phyloP scores from a whole-genome alignment of 2,113 vertebrate species.

The Callocephalon fimbriatum region DNA sequence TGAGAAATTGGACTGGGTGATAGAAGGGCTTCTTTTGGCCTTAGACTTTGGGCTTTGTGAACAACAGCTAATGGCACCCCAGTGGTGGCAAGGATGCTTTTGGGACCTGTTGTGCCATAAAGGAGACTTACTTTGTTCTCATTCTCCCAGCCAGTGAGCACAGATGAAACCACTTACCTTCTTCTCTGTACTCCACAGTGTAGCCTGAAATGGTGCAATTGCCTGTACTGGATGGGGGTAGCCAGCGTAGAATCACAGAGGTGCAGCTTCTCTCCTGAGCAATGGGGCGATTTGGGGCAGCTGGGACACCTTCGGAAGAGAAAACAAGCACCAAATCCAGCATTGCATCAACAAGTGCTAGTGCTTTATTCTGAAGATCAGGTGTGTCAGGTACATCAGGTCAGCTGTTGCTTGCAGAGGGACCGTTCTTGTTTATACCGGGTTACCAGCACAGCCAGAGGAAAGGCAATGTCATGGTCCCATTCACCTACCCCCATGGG shows the following conservation, averaged over 20 bases:
- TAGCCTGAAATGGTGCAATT: constrained; percentile 95
- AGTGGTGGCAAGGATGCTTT: background rate
- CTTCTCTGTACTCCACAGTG: constrained; percentile 94
- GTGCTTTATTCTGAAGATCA: background rate
- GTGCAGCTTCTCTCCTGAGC: constrained; percentile 95
- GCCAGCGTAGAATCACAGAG: constrained; percentile 93
- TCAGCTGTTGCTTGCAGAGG: background rate
- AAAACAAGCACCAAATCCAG: background rate
- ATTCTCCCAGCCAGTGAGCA: background rate
- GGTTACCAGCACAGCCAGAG: background rate
- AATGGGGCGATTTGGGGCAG: constrained; percentile 90
- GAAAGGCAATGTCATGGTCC: background rate
- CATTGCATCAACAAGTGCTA: background rate
- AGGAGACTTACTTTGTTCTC: background rate
- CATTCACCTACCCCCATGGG: accelerated
- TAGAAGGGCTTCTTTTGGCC: background rate
- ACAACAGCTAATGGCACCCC: background rate
- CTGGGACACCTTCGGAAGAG: constrained; percentile 85
- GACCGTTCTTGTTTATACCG: background rate
- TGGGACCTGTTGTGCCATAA: background rate
- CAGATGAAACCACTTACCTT: constrained; percentile 79
- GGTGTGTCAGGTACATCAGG: background rate
- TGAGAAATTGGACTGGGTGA: background rate
- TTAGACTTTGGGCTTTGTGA: background rate
- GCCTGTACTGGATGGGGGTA: constrained; percentile 89